phyloP scores from a whole-genome alignment of 2,797 vertebrate species.

The Cirrhinus mrigala region DNA sequence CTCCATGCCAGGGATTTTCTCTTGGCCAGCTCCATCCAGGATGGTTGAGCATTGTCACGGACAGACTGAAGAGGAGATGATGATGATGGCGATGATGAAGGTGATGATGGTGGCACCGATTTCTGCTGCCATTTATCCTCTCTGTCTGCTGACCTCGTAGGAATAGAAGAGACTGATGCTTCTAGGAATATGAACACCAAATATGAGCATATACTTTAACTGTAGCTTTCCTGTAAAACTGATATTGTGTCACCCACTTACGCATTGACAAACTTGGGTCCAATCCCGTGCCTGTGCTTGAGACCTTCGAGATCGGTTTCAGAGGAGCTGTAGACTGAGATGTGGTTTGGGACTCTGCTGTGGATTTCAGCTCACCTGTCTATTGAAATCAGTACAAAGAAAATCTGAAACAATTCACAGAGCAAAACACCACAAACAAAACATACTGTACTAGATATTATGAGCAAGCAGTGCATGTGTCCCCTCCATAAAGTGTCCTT shows the following conservation, averaged over 20 bases:
- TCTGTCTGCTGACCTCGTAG: slow-evolving; percentile 68
- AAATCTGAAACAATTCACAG: not conserved
- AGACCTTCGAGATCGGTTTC: slow-evolving; percentile 57
- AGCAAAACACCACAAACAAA: not conserved
- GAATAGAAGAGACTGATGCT: slow-evolving; percentile 65
- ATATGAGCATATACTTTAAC: not conserved
- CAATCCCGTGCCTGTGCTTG: slow-evolving; percentile 36
- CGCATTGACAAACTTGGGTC: not conserved
- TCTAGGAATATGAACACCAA: slow-evolving; percentile 63
- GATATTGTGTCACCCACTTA: not conserved
- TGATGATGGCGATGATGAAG: slow-evolving; percentile 49
- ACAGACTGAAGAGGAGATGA: slow-evolving; percentile 69
- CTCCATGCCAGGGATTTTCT: slow-evolving; percentile 98
- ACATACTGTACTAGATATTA: not conserved
- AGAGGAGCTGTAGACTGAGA: slow-evolving; percentile 42
- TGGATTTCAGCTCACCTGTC: slow-evolving; percentile 69
- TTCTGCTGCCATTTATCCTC: slow-evolving; percentile 82
- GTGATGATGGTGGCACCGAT: slow-evolving; percentile 63
- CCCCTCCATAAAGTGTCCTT: not conserved
- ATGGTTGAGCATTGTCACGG: slow-evolving; percentile 82
- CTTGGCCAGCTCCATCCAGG: slow-evolving; percentile 97
- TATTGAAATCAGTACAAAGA: slow-evolving; percentile 48
- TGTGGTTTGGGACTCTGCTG: slow-evolving; percentile 27
- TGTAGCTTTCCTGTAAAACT: not conserved
- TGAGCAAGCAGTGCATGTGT: not conserved